Evolutionary conservation across 1,140 invertebrate species (phyloP), one percentile per base, ranked within the genome.

Genomic region (Odontomachus brunneus): DNA sequence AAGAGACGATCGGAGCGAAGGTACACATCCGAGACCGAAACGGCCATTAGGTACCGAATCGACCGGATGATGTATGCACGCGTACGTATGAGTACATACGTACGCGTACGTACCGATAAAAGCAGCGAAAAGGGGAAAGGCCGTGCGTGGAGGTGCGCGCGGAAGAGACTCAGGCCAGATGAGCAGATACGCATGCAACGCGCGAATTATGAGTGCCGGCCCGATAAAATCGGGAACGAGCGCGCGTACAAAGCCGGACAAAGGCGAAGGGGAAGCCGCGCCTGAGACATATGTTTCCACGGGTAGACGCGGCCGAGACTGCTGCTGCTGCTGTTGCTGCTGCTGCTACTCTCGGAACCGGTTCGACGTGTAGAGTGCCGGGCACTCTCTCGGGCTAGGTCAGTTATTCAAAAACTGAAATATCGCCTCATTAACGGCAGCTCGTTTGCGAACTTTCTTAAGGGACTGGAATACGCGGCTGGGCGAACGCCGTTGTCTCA

Each of bases 401-500:
- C 92, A 93, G 92, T 93, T 90, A 89, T 90, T 90, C 84, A 88
- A 92, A 91, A 93, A 91, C 84, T 89, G 71, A 90, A 92, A 89
- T 89, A 88, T 92, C 88, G 85, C 65, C 84, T 92, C 86, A 92
- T 92, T 91, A 91, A 92, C 83, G 88, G 85, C 60, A 51, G 60
- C 75, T 86, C 78, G 82, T 92, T 90, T 84, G 82, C 84, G 55
- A 89, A 89, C 83, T 89, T 82, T 73, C 80, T 82, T 74, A 26
- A 75, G 63, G 26, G 26, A 63, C 44, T 33, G 55, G 59, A 59
- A 49, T 24, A 26, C 49, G 15, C 44, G 19, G 17, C 49, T 33
- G 49, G 51, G 57, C 65, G 26, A 15, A 12, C 15, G 24, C 24
- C n/a, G n/a, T n/a, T n/a, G n/a, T n/a, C n/a, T n/a, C n/a, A n/a